phyloP scores from a whole-genome alignment of 2,888 invertebrate genomes.

The Sturmia bella region DNA sequence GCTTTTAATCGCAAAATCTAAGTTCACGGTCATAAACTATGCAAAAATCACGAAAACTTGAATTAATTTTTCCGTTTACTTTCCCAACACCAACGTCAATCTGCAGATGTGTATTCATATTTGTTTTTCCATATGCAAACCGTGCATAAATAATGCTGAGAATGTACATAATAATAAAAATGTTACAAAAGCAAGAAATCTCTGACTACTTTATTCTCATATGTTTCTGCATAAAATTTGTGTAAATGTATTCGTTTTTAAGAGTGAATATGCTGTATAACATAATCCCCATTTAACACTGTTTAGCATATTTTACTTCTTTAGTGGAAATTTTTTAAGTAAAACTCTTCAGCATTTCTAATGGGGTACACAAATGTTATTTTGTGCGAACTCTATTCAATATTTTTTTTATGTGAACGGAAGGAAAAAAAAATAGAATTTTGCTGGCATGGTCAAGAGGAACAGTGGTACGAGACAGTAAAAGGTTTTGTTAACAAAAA shows the following conservation, averaged over 20 bases:
- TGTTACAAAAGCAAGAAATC: slow-evolving; percentile 21
- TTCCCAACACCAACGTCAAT: background rate
- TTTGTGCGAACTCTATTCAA: background rate
- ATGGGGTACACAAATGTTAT: slow-evolving; percentile 39
- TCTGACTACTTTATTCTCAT: background rate
- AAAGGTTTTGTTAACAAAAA: background rate
- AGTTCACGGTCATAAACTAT: slow-evolving; percentile 4
- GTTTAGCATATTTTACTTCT: slow-evolving; percentile 60
- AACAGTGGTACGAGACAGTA: slow-evolving; percentile 1
- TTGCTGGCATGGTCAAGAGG: slow-evolving; percentile 6
- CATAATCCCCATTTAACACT: slow-evolving; percentile 59
- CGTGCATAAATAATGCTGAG: slow-evolving; percentile 62
- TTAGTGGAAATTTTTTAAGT: slow-evolving; percentile 19
- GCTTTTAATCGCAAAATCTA: background rate
- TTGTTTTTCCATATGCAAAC: slow-evolving; percentile 48
- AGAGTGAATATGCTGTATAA: slow-evolving; percentile 16
- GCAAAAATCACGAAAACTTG: slow-evolving; percentile 16
- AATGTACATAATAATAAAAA: slow-evolving; percentile 31
- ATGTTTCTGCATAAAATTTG: background rate
- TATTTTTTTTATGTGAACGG: background rate
- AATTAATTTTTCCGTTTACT: slow-evolving; percentile 31
- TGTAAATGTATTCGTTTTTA: slow-evolving; percentile 21
- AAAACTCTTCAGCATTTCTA: slow-evolving; percentile 34
- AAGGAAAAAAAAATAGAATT: background rate
- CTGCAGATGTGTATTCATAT: background rate